phyloP scores from a whole-genome alignment of 37 sponge, comb jelly and placozoan species.

The Chondrilla cf. caribensis region DNA sequence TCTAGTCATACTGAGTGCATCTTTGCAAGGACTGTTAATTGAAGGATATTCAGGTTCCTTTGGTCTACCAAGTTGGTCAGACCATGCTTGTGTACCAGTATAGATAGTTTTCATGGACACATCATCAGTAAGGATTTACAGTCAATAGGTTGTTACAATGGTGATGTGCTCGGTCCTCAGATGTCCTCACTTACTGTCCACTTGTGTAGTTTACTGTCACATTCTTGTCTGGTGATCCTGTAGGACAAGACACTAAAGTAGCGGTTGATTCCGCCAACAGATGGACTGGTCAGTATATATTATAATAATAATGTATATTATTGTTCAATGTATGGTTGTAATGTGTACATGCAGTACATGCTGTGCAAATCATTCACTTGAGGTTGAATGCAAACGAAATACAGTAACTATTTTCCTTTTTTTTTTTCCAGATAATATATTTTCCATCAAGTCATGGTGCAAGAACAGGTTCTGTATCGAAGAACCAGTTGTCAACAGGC shows the following conservation, averaged over 20 bases:
- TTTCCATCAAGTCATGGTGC: constrained; percentile 92
- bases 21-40: background rate
- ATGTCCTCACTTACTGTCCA: no score
- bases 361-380: background rate
- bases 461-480: constrained; percentile 83
- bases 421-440: constrained; percentile 81
- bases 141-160: no score
- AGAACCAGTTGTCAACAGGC: constrained; percentile 62
- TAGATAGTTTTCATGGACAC: no score
- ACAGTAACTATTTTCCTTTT: no score
- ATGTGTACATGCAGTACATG: no score
- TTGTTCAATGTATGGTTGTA: background rate
- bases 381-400: background rate
- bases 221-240: no score
- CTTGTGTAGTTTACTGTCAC: no score
- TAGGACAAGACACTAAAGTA: constrained; percentile 49
- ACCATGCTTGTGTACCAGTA: no score
- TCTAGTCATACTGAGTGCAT: background rate
- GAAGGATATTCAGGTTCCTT: background rate
- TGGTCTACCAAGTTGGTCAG: no score
- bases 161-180: no score
- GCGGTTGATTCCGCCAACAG: constrained; percentile 84
- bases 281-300: constrained; percentile 79
- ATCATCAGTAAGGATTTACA: no score
- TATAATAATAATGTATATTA: background rate